These are phyloP conservation scores for Parnassius orleans DNA, from an alignment of 2,888 invertebrate species.

Conservation along the genomic window DNA sequence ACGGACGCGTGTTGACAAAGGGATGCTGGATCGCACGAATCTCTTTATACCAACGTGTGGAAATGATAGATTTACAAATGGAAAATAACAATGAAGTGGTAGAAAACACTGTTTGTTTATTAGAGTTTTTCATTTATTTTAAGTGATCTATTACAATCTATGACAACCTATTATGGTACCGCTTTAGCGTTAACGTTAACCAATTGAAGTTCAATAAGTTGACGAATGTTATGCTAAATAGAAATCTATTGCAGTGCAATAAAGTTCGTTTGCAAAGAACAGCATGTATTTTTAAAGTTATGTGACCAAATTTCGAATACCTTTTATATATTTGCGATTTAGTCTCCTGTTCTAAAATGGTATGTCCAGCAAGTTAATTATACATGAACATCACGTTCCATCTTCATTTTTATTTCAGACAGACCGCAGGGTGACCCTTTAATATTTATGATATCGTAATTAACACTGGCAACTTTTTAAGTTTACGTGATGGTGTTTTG, in stretches of 20 bases:
- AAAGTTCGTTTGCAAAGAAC: conserved; percentile 10
- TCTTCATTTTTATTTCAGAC: conserved; percentile 29
- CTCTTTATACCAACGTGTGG: neutral
- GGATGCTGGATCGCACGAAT: conserved; percentile 23
- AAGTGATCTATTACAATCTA: conserved; percentile 18
- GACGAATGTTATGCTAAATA: neutral
- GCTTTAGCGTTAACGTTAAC: conserved; percentile 5
- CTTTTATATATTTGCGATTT: conserved; percentile 23
- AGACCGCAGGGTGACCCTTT: conserved; percentile 23
- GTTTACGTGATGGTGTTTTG: neutral
- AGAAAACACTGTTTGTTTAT: neutral
- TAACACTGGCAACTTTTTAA: conserved; percentile 24
- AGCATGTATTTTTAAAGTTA: conserved; percentile 4
- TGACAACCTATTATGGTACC: conserved; percentile 18
- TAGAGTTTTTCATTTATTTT: neutral
- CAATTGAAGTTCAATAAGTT: conserved; percentile 4
- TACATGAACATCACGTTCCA: conserved; percentile 22
- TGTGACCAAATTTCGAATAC: conserved; percentile 22
- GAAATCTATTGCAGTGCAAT: neutral
- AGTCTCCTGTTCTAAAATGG: conserved; percentile 18
- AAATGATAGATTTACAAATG: conserved; percentile 1
- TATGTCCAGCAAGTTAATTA: conserved; percentile 22
- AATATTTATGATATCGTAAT: conserved; percentile 24
- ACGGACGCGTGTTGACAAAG: conserved; percentile 32
- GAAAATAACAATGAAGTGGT: neutral